Conservation (phyloP, 2,888 invertebrate species). For the Ochropleura leucogaster region DNA sequence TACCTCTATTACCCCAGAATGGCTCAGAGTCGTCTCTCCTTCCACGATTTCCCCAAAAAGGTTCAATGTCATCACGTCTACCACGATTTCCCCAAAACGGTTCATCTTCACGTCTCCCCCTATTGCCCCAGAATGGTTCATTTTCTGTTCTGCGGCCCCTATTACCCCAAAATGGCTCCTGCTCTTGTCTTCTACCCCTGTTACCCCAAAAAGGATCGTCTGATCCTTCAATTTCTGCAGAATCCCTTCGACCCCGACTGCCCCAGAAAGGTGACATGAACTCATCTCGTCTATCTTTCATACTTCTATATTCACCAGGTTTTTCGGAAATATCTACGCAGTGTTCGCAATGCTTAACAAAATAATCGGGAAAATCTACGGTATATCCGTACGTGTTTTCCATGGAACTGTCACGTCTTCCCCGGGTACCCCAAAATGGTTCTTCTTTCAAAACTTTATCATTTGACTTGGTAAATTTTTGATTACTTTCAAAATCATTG, state of each 20-base stretch:
- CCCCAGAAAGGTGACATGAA: constrained; percentile 71
- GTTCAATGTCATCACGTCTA: constrained; percentile 73
- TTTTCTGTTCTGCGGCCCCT: constrained; percentile 72
- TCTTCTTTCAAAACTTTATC: constrained; percentile 74
- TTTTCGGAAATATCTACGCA: constrained; percentile 52
- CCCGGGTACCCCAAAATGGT: constrained; percentile 86
- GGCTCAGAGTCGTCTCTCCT: constrained; percentile 71
- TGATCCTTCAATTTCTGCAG: constrained; percentile 52
- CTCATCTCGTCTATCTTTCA: constrained; percentile 71
- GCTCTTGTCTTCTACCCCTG: constrained; percentile 74
- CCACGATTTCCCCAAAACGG: constrained; percentile 90
- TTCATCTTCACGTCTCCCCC: constrained; percentile 79
- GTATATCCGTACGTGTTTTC: constrained; percentile 69
- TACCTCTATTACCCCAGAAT: constrained; percentile 81
- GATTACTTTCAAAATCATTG: constrained; percentile 59
- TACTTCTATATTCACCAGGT: constrained; percentile 53
- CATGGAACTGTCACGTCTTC: constrained; percentile 76
- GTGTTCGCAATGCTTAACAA: constrained; percentile 70
- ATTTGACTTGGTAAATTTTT: constrained; percentile 65
- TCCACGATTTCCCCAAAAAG: constrained; percentile 79
- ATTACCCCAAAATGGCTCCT: constrained; percentile 79
- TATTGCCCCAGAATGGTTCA: constrained; percentile 79
- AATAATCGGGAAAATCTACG: constrained; percentile 62
- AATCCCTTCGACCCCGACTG: constrained; percentile 60
- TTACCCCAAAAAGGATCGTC: constrained; percentile 80